phyloP scores from a whole-genome alignment of 2,888 invertebrate genomes.

The Lottia scabra region DNA sequence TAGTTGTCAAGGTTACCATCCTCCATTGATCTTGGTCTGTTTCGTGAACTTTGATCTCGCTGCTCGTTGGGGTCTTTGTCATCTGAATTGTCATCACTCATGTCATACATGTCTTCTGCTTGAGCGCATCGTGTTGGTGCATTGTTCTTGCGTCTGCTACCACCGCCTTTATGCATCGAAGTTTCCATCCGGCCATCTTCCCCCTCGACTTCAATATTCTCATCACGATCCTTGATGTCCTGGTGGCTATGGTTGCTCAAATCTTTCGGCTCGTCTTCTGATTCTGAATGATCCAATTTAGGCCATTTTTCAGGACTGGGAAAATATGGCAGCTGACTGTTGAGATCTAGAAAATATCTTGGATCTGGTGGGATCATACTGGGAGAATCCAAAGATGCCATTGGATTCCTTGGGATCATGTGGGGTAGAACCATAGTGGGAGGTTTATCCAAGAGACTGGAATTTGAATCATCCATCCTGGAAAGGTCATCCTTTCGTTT shows the following conservation, averaged over 20 bases:
- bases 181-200: constrained; percentile 22
- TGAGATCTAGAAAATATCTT: constrained; percentile 53
- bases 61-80: constrained; percentile 34
- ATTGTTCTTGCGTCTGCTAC: constrained; percentile 60
- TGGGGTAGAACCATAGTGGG: constrained; percentile 47
- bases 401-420: constrained; percentile 36
- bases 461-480: constrained; percentile 43
- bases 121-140: constrained; percentile 62
- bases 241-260: constrained; percentile 32
- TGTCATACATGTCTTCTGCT: constrained; percentile 42
- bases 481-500: constrained; percentile 83
- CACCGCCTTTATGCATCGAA: constrained; percentile 31
- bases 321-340: constrained; percentile 52
- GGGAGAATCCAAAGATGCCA: constrained; percentile 43
- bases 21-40: neutral
- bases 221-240: constrained; percentile 29
- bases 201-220: constrained; percentile 29
- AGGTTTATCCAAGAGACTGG: constrained; percentile 36
- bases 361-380: constrained; percentile 42
- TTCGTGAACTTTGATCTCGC: neutral
- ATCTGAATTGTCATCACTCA: constrained; percentile 55
- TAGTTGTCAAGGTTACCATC: constrained; percentile 18
- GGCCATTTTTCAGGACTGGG: constrained; percentile 55
- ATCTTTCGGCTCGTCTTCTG: constrained; percentile 47
- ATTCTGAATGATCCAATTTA: constrained; percentile 42